A percentile compares a stretch with the other conserved stretches of the same genome.
phyloP scores from a whole-genome alignment of 1,140 invertebrate species.

The Dinothrombium tinctorium region DNA sequence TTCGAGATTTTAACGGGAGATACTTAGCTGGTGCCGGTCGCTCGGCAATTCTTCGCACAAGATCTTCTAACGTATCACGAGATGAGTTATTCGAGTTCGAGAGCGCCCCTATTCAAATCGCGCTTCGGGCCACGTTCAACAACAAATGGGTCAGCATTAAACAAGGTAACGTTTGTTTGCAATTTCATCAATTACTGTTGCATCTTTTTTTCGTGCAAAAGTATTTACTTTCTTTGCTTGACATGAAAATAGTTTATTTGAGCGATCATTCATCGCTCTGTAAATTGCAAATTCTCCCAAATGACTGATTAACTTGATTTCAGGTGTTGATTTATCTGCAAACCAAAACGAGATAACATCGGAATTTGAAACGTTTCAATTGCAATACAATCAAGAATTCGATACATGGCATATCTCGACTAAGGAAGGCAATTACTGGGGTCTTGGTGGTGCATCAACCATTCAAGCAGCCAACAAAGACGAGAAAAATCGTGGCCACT shows the following conservation, averaged over 20 bases:
- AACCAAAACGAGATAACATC: conserved; percentile 82
- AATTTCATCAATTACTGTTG: too few species aligned
- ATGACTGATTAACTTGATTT: conserved; percentile 10
- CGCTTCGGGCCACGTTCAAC: conserved; percentile 66
- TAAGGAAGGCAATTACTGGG: conserved; percentile 91
- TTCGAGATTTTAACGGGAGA: conserved; percentile 44
- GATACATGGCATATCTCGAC: conserved; percentile 84
- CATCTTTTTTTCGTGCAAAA: too few species aligned
- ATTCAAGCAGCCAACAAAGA: conserved; percentile 4
- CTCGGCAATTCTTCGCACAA: conserved; percentile 73
- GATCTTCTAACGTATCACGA: conserved; percentile 70
- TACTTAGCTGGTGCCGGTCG: conserved; percentile 87
- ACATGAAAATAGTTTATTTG: too few species aligned
- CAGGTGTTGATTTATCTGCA: conserved; percentile 86
- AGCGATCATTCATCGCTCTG: background rate
- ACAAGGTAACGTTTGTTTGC: conserved; percentile 51
- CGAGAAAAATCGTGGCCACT: background rate
- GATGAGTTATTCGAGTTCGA: conserved; percentile 91
- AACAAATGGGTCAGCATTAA: conserved; percentile 87
- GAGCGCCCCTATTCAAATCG: conserved; percentile 51
- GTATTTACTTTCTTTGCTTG: too few species aligned
- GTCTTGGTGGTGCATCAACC: conserved; percentile 40
- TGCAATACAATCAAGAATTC: conserved; percentile 69
- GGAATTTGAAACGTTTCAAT: conserved; percentile 84
- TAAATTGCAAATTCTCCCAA: background rate